Conservation (phyloP, 2,888 invertebrate genomes). For the Laothoe populi region DNA sequence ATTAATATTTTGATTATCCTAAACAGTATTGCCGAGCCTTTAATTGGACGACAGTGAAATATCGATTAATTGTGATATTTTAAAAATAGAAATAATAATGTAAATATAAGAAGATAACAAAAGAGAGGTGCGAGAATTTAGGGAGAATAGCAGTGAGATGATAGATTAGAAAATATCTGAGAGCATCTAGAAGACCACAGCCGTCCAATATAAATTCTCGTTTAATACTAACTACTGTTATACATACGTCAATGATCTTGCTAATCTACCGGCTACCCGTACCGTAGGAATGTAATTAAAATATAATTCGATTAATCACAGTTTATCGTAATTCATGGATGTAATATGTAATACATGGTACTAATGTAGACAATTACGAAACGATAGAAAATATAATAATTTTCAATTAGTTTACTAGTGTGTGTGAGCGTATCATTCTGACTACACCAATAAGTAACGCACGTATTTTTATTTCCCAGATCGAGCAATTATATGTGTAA, state of each 20-base stretch:
- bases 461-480: no score
- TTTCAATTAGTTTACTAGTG: no score
- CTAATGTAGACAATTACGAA: conserved; percentile 27
- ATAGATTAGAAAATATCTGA: not conserved
- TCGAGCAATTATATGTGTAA: no score
- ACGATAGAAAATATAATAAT: not conserved
- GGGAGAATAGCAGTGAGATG: not conserved
- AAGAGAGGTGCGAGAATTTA: not conserved
- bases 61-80: not conserved
- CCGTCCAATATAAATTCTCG: not conserved
- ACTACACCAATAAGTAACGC: no score
- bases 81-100: not conserved
- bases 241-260: not conserved
- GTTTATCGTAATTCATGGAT: conserved; percentile 55
- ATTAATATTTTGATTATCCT: not conserved
- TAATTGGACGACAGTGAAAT: not conserved
- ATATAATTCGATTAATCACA: conserved; percentile 77
- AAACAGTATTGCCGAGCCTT: not conserved
- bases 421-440: no score
- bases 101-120: not conserved
- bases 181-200: not conserved
- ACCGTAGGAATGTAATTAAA: conserved; percentile 80
- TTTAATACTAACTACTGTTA: not conserved
- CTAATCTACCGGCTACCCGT: conserved; percentile 73
- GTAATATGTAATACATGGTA: conserved; percentile 42